Percentiles rank a stretch among this genome's conserved stretches.
Evolutionary conservation across 2,113 vertebrate species (phyloP).

Genomic region (Alexandromys fortis): DNA sequence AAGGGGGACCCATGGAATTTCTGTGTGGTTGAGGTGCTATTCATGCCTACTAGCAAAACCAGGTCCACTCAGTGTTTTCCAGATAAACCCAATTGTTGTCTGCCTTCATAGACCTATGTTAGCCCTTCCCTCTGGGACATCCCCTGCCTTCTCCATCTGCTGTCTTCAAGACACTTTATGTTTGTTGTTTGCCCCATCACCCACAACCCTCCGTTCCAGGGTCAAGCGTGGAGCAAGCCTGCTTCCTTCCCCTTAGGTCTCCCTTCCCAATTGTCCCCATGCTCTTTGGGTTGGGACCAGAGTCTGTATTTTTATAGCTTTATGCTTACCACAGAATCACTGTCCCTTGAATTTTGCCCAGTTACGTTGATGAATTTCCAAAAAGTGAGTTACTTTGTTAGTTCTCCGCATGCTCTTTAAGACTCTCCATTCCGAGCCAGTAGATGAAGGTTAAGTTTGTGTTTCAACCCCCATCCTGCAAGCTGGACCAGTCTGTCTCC

Average conservation of each 20-base stretch:
- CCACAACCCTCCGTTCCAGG: too few relatives aligned
- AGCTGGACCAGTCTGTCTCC: not conserved
- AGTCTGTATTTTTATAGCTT: not conserved
- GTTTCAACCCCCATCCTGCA: not conserved
- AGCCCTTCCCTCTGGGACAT: not conserved
- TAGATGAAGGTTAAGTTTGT: not conserved
- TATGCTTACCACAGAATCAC: not conserved
- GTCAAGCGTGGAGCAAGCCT: not conserved
- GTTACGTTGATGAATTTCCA: not conserved
- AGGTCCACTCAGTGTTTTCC: not conserved
- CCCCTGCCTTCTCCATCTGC: not conserved
- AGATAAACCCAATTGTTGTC: too few relatives aligned
- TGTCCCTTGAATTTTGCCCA: not conserved
- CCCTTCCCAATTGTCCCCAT: fast-evolving
- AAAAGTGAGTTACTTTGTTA: not conserved
- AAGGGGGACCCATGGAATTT: not conserved
- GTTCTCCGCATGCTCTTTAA: fast-evolving
- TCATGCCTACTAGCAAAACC: not conserved
- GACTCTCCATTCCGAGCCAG: not conserved
- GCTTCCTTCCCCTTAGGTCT: not conserved
- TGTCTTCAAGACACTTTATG: not conserved
- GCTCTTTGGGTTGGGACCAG: not conserved
- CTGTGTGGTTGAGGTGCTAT: fast-evolving
- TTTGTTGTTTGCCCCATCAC: fast-evolving
- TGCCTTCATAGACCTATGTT: fast-evolving